Base-by-base conservation (phyloP, 2,888 invertebrate species). In the Erebia palarica region DNA sequence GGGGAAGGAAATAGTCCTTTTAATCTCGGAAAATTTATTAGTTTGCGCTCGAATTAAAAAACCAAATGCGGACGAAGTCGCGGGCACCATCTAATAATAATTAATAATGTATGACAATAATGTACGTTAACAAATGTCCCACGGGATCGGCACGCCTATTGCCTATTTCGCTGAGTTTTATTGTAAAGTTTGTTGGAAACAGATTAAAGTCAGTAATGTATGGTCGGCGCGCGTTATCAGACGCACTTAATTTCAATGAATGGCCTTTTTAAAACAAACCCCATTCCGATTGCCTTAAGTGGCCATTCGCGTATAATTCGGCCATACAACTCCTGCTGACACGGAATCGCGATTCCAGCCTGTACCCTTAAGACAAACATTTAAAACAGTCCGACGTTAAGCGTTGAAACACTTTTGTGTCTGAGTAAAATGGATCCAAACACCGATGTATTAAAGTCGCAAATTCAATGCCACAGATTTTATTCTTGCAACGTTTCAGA, bases 231-330 rank as follows among this genome's bases (percentile, higher is more conserved):
- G 8, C n/a, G 7, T 65, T 73, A 70, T 73, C 73, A 49, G 27
- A 36, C 60, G 66, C 64, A 68, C 53, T 70, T 73, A 65, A 70
- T 70, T 73, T 73, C 73, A 73, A 73, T 73, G 70, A 73, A 70
- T 64, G 70, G 59, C 61, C 72, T 27, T 72, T 72, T 74, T 70
- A 75, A 71, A 73, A 73, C 73, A 73, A 75, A 73, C 59, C 73
- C 70, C 73, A 64, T 73, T 72, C 58, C 65, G 66, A 71, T 69
- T 69, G 73, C 69, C 67, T 66, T 51, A 58, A 71, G 69, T 51
- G 69, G 69, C 73, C 66, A 69, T 68, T 71, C 71, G 64, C 68
- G 61, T 67, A 71, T 67, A 71, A 71, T 71, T 67, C 63, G 47
- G 71, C 68, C 58, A 67, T 67, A 71, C 61, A 47, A n/a, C 11